These are phyloP conservation scores for Neogale vison DNA, from an alignment of 2,113 vertebrate species.

Conservation along the genomic window DNA sequence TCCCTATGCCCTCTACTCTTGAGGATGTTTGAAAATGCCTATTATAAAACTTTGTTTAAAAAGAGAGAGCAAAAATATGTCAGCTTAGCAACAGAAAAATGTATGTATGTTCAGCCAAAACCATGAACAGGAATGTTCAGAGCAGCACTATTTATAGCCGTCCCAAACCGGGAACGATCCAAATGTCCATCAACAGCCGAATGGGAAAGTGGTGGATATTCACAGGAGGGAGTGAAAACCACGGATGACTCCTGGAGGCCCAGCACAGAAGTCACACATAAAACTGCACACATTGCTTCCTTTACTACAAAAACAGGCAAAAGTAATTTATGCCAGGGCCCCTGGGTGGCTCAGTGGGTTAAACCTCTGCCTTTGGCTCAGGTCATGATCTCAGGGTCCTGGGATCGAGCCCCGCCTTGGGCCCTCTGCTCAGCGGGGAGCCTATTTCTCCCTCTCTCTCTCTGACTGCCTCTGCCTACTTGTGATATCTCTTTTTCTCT, in stretches of 20 bases:
- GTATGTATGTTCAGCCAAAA: background rate
- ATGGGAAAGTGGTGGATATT: background rate
- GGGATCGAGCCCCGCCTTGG: accelerated
- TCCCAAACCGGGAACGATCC: background rate
- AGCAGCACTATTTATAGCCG: background rate
- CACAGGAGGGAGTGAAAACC: background rate
- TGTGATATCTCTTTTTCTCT: no score
- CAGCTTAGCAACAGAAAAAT: slow-evolving; percentile 1
- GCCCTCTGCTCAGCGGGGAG: no score
- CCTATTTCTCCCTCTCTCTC: no score
- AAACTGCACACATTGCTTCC: background rate
- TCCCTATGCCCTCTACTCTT: background rate
- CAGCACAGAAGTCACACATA: background rate
- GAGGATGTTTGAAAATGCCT: background rate
- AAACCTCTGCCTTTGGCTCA: no score
- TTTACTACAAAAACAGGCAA: background rate
- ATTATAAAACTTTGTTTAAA: background rate
- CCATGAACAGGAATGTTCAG: background rate
- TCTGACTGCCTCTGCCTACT: no score
- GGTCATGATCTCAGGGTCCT: no score
- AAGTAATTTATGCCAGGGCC: background rate
- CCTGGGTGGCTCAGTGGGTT: no score
- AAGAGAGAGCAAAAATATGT: background rate
- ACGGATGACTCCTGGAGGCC: background rate
- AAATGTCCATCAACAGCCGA: background rate